phyloP scores from a whole-genome alignment of 2,888 invertebrate species.

The Synanthedon tipuliformis region DNA sequence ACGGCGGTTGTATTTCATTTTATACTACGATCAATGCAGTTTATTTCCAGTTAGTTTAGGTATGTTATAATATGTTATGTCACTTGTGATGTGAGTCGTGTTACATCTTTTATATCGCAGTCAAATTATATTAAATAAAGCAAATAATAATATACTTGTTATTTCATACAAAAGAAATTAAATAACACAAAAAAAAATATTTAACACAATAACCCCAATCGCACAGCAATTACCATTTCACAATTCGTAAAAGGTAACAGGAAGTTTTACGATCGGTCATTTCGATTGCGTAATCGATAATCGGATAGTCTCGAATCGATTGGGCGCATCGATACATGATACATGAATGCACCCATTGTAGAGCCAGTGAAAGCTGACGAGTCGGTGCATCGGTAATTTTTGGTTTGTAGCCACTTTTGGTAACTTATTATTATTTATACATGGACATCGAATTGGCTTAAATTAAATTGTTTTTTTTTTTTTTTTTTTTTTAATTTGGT shows the following conservation, averaged over 20 bases:
- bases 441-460: no score
- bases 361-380: conserved; percentile 27
- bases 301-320: conserved; percentile 18
- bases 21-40: no score
- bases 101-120: no score
- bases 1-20: no score
- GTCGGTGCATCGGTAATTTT: conserved; percentile 7
- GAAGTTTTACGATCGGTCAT: conserved; percentile 8
- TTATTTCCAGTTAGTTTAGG: no score
- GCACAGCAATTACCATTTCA: neutral
- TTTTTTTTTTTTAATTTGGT: no score
- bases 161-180: neutral
- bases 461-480: no score
- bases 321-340: conserved; percentile 12
- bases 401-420: neutral
- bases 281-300: conserved; percentile 13
- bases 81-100: no score
- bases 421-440: no score
- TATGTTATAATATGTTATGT: no score
- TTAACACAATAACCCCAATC: neutral
- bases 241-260: neutral
- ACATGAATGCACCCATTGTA: conserved; percentile 16
- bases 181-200: neutral
- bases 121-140: no score
- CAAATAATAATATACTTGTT: neutral